Evolutionary conservation across 2,113 vertebrate species (phyloP), one percentile per base, ranked within the genome.

Genomic region (Coregonus clupeaformis): DNA sequence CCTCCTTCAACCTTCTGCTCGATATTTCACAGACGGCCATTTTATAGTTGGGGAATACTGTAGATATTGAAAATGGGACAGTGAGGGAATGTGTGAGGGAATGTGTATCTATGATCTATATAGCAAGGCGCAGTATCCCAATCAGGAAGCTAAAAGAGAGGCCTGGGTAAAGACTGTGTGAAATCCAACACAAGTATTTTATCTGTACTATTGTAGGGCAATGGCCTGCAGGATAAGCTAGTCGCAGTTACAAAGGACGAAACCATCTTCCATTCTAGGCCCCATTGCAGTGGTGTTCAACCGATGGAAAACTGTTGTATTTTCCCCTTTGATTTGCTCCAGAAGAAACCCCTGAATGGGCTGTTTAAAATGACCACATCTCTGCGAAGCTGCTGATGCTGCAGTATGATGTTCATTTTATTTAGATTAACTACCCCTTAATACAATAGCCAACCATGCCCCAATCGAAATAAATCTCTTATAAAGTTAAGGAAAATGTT

Each of bases 351-450:
- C 88, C 52, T 85, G 85, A 86, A 87, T 82, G 88, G 87, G 88
- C 87, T 87, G 89, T 91, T 91, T 91, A 87, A 89, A 87, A 85
- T 89, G 85, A 87, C 80, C 69, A 86, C 84, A 89, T 86, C 55
- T 74, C 86, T 74, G 73, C 84, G 78, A 82, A 89, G 85, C 77
- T 89, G 90, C 91, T 92, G 91, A 92, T 85, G 73, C 81, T 80
- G 89, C 89, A 88, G 71, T 75, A 64, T 80, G 80, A 81, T 83
- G 85, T 86, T 89, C 83, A 87, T 91, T 89, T 91, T 90, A 92
- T 91, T 89, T 90, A 91, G 89, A 91, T 92, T 82, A 92, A 90
- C 86, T 86, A 85, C 66, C 77, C 85, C 76, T 83, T 89, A 87
- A 91, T 88, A 89, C 87, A 88, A 87, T 87, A 77, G 84, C 84